These are phyloP conservation scores for Mastomys coucha DNA, from an alignment of 2,113 vertebrate species.

Conservation along the genomic window DNA sequence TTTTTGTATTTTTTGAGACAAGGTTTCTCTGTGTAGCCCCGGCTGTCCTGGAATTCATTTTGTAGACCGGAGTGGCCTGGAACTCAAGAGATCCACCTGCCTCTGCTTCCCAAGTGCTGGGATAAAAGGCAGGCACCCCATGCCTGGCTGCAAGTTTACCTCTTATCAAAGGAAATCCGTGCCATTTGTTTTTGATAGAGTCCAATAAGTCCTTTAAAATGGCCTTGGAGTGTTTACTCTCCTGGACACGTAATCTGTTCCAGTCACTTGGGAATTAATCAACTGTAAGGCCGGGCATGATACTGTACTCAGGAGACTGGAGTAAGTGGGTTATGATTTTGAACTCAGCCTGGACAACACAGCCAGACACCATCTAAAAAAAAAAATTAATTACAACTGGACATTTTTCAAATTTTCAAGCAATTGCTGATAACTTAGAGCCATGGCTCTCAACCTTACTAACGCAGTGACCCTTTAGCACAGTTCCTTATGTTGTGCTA, in stretches of 20 bases:
- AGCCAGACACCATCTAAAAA: not conserved
- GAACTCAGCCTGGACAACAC: not conserved
- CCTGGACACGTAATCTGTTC: not conserved
- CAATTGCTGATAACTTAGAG: not conserved
- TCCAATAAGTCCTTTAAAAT: not conserved
- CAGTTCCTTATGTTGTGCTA: not conserved
- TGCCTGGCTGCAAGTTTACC: not conserved
- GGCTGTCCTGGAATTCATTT: not conserved
- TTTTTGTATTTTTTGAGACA: not conserved
- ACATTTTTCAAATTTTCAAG: slow-evolving; percentile 10
- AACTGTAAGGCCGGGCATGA: not conserved
- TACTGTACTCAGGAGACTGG: not conserved
- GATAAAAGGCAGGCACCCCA: not conserved
- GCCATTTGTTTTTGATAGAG: not conserved
- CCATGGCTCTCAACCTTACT: not conserved
- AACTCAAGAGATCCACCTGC: not conserved
- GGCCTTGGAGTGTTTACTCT: slow-evolving; percentile 22
- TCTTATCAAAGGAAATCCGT: not conserved
- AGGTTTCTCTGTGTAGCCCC: not conserved
- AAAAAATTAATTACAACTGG: not conserved
- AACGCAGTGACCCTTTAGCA: not conserved
- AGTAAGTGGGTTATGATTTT: not conserved
- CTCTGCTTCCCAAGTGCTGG: not conserved
- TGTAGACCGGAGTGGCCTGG: not conserved
- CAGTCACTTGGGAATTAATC: not conserved